Evolutionary conservation across 2,113 vertebrate genomes (phyloP).

Genomic region (Butorides virescens): DNA sequence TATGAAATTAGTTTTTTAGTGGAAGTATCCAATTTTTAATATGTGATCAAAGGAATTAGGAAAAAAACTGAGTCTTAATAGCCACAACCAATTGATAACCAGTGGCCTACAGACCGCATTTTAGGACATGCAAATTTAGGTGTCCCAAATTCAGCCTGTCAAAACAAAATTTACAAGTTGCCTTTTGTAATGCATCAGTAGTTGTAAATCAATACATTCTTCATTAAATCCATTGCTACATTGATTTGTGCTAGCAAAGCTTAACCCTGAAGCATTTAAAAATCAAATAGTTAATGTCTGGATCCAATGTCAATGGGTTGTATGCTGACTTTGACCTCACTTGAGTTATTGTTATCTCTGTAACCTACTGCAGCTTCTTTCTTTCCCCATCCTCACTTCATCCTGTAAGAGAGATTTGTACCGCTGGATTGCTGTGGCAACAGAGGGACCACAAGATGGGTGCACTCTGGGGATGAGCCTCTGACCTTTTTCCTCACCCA

Average conservation of each 20-base stretch:
- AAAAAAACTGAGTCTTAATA: not conserved
- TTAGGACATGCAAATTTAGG: not conserved
- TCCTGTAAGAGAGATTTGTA: not conserved
- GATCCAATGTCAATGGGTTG: not conserved
- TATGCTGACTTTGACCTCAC: not conserved
- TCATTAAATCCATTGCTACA: not conserved
- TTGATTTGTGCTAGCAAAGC: not conserved
- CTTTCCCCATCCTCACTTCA: not conserved
- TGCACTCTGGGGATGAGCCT: not conserved
- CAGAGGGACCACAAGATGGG: not conserved
- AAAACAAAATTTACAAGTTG: not conserved
- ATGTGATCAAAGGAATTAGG: not conserved
- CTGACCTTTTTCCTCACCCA: not conserved
- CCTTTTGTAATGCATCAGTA: not conserved
- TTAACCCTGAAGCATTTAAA: not conserved
- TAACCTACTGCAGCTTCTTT: not conserved
- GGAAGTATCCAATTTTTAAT: not conserved
- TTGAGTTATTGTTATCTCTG: not conserved
- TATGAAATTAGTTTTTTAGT: not conserved
- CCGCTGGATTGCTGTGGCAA: fast-evolving
- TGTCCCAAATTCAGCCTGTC: not conserved
- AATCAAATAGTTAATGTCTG: not conserved
- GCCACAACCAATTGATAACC: not conserved
- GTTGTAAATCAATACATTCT: not conserved
- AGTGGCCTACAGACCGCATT: not conserved